Conservation (phyloP, 2,888 invertebrate species). For the Macaria notata region DNA sequence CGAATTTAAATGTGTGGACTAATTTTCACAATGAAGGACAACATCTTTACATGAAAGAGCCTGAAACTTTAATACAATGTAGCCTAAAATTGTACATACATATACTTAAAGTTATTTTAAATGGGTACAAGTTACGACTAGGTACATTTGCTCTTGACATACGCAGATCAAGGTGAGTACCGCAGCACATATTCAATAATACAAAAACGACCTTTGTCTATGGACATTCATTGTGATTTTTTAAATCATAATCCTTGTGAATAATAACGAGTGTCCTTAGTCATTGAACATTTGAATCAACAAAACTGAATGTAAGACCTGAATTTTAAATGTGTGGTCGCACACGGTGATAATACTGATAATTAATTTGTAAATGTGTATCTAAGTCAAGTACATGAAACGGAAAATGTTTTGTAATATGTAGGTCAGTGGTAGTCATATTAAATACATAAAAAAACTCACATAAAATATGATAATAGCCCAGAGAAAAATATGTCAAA, state of each 20-base stretch:
- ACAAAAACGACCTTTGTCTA: slow-evolving; percentile 62
- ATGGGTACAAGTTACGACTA: neutral
- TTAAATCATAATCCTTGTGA: slow-evolving; percentile 69
- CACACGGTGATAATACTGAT: slow-evolving; percentile 29
- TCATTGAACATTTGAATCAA: slow-evolving; percentile 64
- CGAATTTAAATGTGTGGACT: no score
- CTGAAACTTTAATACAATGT: no score
- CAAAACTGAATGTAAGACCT: slow-evolving; percentile 46
- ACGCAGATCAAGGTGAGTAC: slow-evolving; percentile 63
- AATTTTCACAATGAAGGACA: no score
- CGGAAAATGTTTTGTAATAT: no score
- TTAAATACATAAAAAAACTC: no score
- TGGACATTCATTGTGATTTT: slow-evolving; percentile 67
- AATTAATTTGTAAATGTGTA: slow-evolving; percentile 5
- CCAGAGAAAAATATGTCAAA: no score
- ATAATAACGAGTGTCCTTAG: slow-evolving; percentile 71
- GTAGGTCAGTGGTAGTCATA: no score
- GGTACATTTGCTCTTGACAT: slow-evolving; percentile 30
- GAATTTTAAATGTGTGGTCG: slow-evolving; percentile 34
- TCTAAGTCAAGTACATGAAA: neutral
- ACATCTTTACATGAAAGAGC: no score
- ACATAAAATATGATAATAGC: no score
- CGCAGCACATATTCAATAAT: slow-evolving; percentile 60
- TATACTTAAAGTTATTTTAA: no score
- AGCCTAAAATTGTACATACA: no score